Conservation (phyloP, 1,140 invertebrate genomes). For the Camponotus vicinus region DNA sequence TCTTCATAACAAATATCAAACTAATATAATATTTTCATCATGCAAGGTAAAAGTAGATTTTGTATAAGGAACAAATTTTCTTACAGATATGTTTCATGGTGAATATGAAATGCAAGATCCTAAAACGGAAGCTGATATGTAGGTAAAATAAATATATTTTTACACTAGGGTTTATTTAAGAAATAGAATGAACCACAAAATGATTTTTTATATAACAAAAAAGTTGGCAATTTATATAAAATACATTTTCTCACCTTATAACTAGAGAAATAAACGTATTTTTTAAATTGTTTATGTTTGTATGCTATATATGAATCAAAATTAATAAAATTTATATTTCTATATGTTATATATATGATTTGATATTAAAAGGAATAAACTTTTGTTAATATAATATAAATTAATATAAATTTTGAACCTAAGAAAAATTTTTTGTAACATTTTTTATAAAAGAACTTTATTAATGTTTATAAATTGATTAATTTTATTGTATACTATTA, state of each 20-base stretch:
- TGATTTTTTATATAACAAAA: background rate
- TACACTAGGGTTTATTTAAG: background rate
- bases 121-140: constrained; percentile 96
- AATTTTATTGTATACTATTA: background rate
- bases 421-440: background rate
- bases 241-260: background rate
- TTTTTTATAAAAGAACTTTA: background rate
- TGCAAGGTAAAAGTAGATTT: background rate
- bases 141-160: constrained; percentile 83
- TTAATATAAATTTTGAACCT: background rate
- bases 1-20: too few relatives aligned
- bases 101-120: constrained; percentile 98
- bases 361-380: constrained; percentile 44
- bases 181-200: background rate
- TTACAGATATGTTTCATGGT: constrained; percentile 88
- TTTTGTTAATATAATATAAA: background rate
- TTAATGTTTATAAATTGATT: background rate
- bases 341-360: background rate
- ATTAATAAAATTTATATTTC: constrained; percentile 27
- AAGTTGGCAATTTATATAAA: background rate
- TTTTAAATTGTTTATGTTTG: background rate
- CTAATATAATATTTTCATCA: background rate
- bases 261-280: background rate
- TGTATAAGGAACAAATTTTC: constrained; percentile 12
- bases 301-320: constrained; percentile 23